Percentiles rank a stretch among this genome's conserved stretches.
phyloP scores from a whole-genome alignment of 37 sponge, comb jelly and placozoan genomes.

The Beroe forskalii region DNA sequence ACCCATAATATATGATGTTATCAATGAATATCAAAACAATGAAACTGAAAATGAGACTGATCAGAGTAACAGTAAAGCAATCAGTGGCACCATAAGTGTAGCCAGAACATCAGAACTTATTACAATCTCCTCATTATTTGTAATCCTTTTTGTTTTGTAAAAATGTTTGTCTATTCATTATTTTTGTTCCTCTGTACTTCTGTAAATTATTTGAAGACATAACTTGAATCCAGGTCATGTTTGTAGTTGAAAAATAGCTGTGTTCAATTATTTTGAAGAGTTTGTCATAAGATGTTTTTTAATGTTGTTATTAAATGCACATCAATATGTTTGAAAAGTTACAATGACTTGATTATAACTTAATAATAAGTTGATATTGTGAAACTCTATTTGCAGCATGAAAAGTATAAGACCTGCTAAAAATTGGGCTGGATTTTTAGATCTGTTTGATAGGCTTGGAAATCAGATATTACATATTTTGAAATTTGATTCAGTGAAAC shows the following conservation, averaged over 20 bases:
- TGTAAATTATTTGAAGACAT: background rate
- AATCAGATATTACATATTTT: too few species aligned
- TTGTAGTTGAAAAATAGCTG: background rate
- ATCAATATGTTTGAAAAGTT: too few species aligned
- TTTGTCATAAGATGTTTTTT: background rate
- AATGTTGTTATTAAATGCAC: too few species aligned
- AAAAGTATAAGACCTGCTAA: too few species aligned
- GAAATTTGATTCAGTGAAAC: too few species aligned
- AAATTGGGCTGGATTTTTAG: too few species aligned
- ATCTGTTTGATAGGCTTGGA: too few species aligned
- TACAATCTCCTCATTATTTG: background rate
- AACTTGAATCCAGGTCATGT: background rate
- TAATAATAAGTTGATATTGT: too few species aligned
- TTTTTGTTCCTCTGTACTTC: background rate
- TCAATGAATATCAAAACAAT: background rate
- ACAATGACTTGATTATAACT: too few species aligned
- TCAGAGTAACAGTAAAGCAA: slow-evolving; percentile 34
- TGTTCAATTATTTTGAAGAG: background rate
- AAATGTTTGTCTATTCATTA: background rate
- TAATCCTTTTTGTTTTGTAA: background rate
- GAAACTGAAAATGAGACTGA: background rate
- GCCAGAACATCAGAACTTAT: background rate
- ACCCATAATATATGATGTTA: background rate
- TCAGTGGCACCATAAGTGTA: background rate
- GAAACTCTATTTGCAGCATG: too few species aligned